Evolutionary conservation across 2,797 vertebrate genomes (phyloP).

Genomic region (Hemitrygon akajei): DNA sequence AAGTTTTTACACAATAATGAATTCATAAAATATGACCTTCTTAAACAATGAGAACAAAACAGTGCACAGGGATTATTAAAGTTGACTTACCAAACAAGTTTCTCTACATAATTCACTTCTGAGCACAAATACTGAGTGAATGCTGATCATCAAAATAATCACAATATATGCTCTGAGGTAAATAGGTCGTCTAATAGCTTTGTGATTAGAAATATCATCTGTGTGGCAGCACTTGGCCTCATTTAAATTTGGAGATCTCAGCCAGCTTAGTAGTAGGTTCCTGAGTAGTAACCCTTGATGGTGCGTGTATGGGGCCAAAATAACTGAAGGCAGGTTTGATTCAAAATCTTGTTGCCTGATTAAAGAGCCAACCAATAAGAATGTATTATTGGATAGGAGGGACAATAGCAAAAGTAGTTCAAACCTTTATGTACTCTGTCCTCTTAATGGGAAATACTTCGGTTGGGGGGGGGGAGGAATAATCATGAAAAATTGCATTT

Average conservation of each 20-base stretch:
- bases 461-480: no score
- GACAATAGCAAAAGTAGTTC: neutral
- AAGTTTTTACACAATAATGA: neutral
- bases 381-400: neutral
- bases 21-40: neutral
- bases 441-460: neutral
- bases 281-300: neutral
- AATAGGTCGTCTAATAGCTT: neutral
- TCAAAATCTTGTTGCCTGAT: neutral
- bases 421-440: neutral
- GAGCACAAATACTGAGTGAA: neutral
- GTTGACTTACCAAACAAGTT: neutral
- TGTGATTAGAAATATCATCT: neutral
- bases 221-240: neutral
- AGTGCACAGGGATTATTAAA: neutral
- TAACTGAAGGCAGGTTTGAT: no score
- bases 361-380: neutral
- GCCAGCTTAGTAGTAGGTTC: neutral
- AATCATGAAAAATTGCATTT: no score
- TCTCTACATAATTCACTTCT: neutral
- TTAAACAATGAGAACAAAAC: neutral
- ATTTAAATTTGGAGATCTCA: neutral
- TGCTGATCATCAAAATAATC: neutral
- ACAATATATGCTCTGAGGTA: neutral
- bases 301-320: neutral